Evolutionary conservation across 2,797 vertebrate species (phyloP), one percentile per base, ranked within the genome.

Genomic region (Neosilurus hyrtlii): DNA sequence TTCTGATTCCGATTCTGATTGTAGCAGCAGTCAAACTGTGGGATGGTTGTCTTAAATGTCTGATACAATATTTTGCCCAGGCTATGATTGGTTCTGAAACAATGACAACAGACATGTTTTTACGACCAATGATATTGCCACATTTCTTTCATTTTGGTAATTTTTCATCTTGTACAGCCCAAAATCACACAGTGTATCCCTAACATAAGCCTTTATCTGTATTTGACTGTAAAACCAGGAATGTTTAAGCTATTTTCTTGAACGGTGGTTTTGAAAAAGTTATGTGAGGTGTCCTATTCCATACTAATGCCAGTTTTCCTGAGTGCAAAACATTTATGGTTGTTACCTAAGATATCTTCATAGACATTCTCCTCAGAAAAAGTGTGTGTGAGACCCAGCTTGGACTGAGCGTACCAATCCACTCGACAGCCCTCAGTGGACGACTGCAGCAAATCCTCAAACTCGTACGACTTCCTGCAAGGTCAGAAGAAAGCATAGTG

Each of bases 341-440:
- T 16, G 22, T 92, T 95, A 97, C 96, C 98, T 89, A 97, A 92
- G 85, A 99, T 99, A 91, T 99, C 98, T 89, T 99, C 97, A 0
- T 99, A 99, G 93, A 99, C 91, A 74, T 99, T 99, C 90, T 99
- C 98, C 88, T 99, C 97, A 0, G 98, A 99, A 95, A 98, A 96
- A 95, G 97, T 98, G 95, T 96, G 96, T 88, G 96, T 94, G 77
- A 97, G 95, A 79, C 96, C 96, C 92, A 97, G 89, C 90, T 96
- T 96, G 54, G 96, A 96, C 91, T 97, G 96, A 63, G 97, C 96
- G 0, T 97, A 97, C 96, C 96, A 97, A 90, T 99, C 97, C 83
- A 95, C 96, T 84, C 94, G 93, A 88, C 94, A 93, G 56, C 92
- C 94, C 86, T 97, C 96, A 0, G 94, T 89, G 0, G 96, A 95